These are phyloP conservation scores for Oligia latruncula DNA, from an alignment of 2,888 invertebrate species.

Conservation along the genomic window DNA sequence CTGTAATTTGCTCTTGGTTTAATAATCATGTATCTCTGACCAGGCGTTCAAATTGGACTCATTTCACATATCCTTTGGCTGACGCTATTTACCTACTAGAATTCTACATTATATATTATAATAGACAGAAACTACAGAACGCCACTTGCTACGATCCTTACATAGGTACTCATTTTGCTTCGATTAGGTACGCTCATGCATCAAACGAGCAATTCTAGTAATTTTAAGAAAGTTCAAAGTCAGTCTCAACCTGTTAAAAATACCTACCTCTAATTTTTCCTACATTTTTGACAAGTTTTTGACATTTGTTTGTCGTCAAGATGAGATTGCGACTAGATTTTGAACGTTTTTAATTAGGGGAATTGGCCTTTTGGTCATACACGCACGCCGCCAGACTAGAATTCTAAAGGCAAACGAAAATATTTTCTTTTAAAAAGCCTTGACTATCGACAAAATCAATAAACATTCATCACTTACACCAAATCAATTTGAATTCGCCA, in stretches of 20 bases:
- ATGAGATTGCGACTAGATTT: too few species aligned
- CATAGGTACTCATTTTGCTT: neutral
- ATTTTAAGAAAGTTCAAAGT: too few species aligned
- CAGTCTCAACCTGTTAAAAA: too few species aligned
- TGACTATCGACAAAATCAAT: constrained; percentile 35
- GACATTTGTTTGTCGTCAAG: too few species aligned
- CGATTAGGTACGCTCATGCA: neutral
- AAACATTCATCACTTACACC: constrained; percentile 33
- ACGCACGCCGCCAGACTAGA: neutral
- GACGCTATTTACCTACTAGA: neutral
- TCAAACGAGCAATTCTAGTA: too few species aligned
- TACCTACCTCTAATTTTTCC: too few species aligned
- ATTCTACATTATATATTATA: neutral
- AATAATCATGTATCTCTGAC: neutral
- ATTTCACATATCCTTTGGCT: neutral
- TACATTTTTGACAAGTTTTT: too few species aligned
- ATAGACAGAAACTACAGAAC: neutral
- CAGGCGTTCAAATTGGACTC: neutral
- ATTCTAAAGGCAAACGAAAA: neutral
- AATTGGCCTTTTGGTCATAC: neutral
- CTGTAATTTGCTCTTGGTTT: neutral
- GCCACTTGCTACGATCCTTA: neutral
- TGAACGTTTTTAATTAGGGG: too few species aligned
- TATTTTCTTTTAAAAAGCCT: constrained; percentile 1
- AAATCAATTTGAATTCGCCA: constrained; percentile 47